phyloP scores from a whole-genome alignment of 35 echinoderm and acorn worm species.

The Chiridota heheva region DNA sequence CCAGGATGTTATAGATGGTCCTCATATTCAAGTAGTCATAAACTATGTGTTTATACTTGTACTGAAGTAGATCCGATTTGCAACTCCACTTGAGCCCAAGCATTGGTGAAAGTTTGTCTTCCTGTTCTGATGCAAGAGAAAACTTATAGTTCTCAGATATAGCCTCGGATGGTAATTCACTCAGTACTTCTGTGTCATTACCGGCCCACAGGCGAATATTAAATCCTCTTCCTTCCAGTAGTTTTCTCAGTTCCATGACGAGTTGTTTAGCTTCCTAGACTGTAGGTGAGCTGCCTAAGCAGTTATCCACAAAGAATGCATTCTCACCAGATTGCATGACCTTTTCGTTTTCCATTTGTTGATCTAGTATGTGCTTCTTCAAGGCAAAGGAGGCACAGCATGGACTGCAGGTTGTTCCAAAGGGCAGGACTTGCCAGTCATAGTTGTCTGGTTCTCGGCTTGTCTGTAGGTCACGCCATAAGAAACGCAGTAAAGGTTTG shows the following conservation, averaged over 20 bases:
- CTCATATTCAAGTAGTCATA: neutral
- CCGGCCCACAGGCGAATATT: slow-evolving; percentile 7
- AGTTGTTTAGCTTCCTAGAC: neutral
- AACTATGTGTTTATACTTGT: slow-evolving; percentile 11
- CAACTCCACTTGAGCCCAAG: neutral
- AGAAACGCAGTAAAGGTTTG: neutral
- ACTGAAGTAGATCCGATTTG: neutral
- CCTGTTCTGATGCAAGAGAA: neutral
- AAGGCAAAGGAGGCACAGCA: slow-evolving; percentile 13
- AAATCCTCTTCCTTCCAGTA: neutral
- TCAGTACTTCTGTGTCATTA: neutral
- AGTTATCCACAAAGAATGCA: slow-evolving; percentile 31
- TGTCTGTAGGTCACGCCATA: slow-evolving; percentile 7
- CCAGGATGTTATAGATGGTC: neutral
- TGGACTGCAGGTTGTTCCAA: slow-evolving; percentile 14
- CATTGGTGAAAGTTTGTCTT: slow-evolving; percentile 18
- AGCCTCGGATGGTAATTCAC: slow-evolving; percentile 10
- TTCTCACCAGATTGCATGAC: neutral
- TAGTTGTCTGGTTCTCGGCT: neutral
- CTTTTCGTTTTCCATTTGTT: no score
- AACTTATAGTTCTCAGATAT: neutral
- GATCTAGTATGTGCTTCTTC: neutral
- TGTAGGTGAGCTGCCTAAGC: neutral
- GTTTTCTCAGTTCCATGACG: neutral
- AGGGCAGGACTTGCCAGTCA: neutral